Evolutionary conservation across 2,113 vertebrate species (phyloP), one percentile per base, ranked within the genome.

Genomic region (Pachyramphus minor): DNA sequence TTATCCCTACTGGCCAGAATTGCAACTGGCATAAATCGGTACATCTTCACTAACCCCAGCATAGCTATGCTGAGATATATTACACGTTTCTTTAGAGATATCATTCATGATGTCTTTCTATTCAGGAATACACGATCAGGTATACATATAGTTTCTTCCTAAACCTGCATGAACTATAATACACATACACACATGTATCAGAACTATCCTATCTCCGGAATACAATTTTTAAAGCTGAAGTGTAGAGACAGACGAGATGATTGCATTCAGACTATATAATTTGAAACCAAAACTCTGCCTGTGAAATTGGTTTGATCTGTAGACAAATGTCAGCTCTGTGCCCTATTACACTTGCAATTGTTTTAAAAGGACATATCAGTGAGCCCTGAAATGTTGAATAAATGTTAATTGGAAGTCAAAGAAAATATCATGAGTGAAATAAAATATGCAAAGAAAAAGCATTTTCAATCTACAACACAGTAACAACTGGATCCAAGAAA

Each of bases 401-500:
- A 93, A 95, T 96, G 86, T 94, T 96, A 97, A 96, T 94, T 94
- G 80, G 76, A 87, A 96, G 83, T 78, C 85, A 96, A 92, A 78
- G 60, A 92, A 96, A 92, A 95, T 92, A 89, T 28, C 41, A 84
- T 35, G 41, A 94, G 31, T 80, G 90, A 96, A 77, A 93, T 64
- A 90, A 96, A 92, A 82, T 11, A 85, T 20, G 90, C 50, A 88
- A 84, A 64, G 49, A 44, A 88, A 83, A 84, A 90, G 9, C 8
- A 71, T 33, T 84, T 93, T 79, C 55, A 62, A 37, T 49, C 45
- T 77, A 58, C 47, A 72, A 60, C 33, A 83, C 13, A 60, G 55
- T 42, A 93, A 33, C 50, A 80, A 56, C 23, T 76, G 39, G 63
- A 90, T 77, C 11, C 9, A 47, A 62, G 60, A 44, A 64, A 79